Base-by-base conservation (phyloP, 2,888 invertebrate genomes). In the Ctena decussata region DNA sequence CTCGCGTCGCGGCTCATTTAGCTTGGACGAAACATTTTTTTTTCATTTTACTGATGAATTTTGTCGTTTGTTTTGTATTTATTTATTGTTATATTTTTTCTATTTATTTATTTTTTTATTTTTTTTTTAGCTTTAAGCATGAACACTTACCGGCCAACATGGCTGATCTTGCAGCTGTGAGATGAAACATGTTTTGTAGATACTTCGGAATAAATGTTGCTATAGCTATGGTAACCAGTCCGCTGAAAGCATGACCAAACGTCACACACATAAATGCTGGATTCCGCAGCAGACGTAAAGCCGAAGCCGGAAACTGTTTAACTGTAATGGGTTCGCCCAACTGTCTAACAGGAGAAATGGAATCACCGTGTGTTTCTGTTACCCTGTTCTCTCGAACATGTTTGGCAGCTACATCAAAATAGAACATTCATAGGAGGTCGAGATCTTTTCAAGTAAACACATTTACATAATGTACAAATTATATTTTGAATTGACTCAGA, bases 141-240 rank as follows among this genome's bases (percentile, higher is more conserved):
- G 46, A 24, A 12, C 21, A 44, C 60, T 84, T 87, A 97, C 97
- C 98, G 88, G 97, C 97, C 83, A 97, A 96, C 84, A 97, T 96
- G 32, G 97, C 97, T 27, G 97, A 97, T 77, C 96, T 96, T 18
- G 97, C 97, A 0, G 98, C 97, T 0, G 97, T 97, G 85, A 97
- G 97, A 89, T 97, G 96, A 93, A 97, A 98, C 94, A 97, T 97
- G 15, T 97, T 97, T 95, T 98, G 97, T 93, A 98, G 96, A 94
- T 97, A 97, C 94, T 97, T 98, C 11, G 97, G 97, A 91, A 97
- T 96, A 94, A 97, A 98, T 15, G 97, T 97, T 93, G 97, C 97
- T 90, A 97, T 97, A 0, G 97, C 97, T 0, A 93, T 88, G 18
- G 93, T 84, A 11, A 92, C 87, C 32, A 93, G 79, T n/a, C 90